phyloP scores from a whole-genome alignment of 2,888 invertebrate species.

The Thysanoteuthis rhombus region DNA sequence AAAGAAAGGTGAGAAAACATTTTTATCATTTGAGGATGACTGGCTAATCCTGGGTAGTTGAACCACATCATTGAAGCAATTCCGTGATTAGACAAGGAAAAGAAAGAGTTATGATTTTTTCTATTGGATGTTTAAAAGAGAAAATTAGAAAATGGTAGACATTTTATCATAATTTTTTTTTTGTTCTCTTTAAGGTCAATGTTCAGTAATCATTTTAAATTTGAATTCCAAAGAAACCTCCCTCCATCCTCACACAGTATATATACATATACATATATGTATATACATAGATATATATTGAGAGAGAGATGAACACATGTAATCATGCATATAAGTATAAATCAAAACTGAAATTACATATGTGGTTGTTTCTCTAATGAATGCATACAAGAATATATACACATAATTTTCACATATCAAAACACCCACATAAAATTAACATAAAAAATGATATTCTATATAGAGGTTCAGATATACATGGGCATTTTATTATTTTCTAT shows the following conservation, averaged over 20 bases:
- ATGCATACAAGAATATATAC: background rate
- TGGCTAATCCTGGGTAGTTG: background rate
- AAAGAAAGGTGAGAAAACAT: background rate
- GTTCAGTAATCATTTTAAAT: background rate
- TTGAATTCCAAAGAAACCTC: slow-evolving; percentile 12
- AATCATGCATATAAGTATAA: background rate
- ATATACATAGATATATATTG: no score
- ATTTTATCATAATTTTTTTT: background rate
- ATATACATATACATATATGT: no score
- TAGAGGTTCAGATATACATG: no score
- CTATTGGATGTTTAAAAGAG: background rate
- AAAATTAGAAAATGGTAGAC: background rate
- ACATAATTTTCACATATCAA: no score
- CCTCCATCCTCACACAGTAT: background rate
- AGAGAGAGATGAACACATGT: no score
- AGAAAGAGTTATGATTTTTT: background rate
- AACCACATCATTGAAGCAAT: background rate
- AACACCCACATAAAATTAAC: no score
- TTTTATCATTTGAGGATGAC: background rate
- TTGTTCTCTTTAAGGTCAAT: background rate
- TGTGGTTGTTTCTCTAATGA: background rate
- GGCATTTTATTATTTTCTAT: no score
- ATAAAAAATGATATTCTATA: no score
- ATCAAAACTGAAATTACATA: background rate
- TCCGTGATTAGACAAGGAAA: background rate